phyloP scores from a whole-genome alignment of 2,797 vertebrate genomes.

The Parauchenoglanis ngamensis region DNA sequence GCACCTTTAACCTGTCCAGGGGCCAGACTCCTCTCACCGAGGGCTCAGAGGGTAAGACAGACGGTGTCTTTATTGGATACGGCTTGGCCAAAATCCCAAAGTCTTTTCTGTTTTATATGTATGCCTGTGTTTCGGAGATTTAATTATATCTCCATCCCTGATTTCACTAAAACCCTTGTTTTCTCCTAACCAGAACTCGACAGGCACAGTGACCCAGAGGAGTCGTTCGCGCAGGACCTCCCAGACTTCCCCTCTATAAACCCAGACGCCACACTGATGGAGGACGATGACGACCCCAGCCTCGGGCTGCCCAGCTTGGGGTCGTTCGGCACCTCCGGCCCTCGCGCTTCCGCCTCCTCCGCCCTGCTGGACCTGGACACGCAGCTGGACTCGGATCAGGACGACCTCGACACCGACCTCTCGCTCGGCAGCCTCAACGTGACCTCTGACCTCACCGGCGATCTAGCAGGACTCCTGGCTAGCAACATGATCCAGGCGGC shows the following conservation, averaged over 20 bases:
- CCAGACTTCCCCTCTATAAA: slow-evolving; percentile 97
- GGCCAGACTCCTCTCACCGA: slow-evolving; percentile 96
- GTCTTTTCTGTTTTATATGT: not conserved
- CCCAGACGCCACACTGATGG: slow-evolving; percentile 86
- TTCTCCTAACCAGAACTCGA: slow-evolving; percentile 79
- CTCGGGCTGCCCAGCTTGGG: slow-evolving; percentile 88
- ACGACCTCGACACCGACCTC: slow-evolving; percentile 76
- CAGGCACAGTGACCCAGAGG: slow-evolving; percentile 94
- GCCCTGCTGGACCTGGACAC: slow-evolving; percentile 72
- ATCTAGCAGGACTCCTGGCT: slow-evolving; percentile 86
- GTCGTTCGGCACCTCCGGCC: slow-evolving; percentile 58
- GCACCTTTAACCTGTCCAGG: slow-evolving; percentile 94
- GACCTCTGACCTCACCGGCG: slow-evolving; percentile 76
- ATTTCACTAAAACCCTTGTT: not conserved
- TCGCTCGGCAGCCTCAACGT: slow-evolving; percentile 73
- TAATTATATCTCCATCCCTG: not conserved
- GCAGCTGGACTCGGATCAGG: slow-evolving; percentile 80
- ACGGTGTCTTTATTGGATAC: not conserved
- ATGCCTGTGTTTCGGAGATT: not conserved
- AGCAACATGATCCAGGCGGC: slow-evolving; percentile 92
- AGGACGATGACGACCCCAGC: slow-evolving; percentile 91
- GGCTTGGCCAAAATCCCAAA: not conserved
- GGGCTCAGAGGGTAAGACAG: slow-evolving; percentile 87
- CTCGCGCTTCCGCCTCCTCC: slow-evolving; percentile 65
- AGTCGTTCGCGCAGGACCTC: slow-evolving; percentile 94